Evolutionary conservation across 2,888 invertebrate species (phyloP).

Genomic region (Sympetrum striolatum): DNA sequence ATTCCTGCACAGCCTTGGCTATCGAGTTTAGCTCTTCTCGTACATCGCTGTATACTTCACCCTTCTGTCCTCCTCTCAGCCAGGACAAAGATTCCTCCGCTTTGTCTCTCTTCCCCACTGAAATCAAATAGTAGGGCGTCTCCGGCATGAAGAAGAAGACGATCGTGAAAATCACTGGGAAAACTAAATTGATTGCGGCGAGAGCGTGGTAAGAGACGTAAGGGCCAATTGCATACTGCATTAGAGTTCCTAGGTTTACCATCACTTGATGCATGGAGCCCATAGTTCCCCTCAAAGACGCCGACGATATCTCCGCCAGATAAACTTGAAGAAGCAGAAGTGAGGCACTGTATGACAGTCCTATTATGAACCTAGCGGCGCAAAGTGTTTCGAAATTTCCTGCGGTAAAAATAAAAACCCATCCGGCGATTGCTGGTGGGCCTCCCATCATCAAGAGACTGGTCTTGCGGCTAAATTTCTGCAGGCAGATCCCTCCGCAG

Average conservation of each 20-base stretch:
- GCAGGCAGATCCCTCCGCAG: background rate
- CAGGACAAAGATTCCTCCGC: constrained; percentile 71
- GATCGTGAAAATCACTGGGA: constrained; percentile 68
- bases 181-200: constrained; percentile 65
- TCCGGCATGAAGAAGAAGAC: constrained; percentile 79
- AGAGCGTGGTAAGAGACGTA: constrained; percentile 69
- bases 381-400: constrained; percentile 59
- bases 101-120: constrained; percentile 65
- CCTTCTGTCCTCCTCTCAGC: constrained; percentile 66
- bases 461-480: constrained; percentile 72
- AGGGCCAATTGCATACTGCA: constrained; percentile 76
- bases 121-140: constrained; percentile 75
- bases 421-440: constrained; percentile 73
- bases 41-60: no score
- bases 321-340: constrained; percentile 84
- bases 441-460: constrained; percentile 63
- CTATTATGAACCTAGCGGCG: constrained; percentile 67
- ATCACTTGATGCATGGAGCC: constrained; percentile 82
- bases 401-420: constrained; percentile 69
- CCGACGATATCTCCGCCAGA: constrained; percentile 78
- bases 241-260: constrained; percentile 72
- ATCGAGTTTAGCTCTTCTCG: background rate
- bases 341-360: constrained; percentile 71
- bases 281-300: constrained; percentile 70
- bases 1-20: background rate